Evolutionary conservation across 2,113 vertebrate genomes (phyloP).

Genomic region (Callorhinus ursinus): DNA sequence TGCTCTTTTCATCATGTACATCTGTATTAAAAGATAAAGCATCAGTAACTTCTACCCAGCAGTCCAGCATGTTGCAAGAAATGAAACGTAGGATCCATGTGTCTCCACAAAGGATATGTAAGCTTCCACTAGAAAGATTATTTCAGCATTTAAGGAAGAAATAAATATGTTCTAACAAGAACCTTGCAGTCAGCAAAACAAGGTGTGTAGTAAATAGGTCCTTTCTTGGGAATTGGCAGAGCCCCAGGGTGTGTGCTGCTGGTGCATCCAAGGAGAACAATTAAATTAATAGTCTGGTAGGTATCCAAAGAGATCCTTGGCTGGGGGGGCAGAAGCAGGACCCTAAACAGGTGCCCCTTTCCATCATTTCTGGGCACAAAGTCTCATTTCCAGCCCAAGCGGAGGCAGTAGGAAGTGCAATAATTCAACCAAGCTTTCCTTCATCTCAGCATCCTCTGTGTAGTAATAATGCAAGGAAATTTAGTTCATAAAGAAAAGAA

Average conservation of each 20-base stretch:
- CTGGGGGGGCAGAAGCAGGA: not conserved
- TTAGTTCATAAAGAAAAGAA: not conserved
- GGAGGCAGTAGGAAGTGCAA: not conserved
- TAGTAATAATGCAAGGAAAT: not conserved
- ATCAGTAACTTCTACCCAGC: not conserved
- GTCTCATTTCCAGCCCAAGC: conserved; percentile 40
- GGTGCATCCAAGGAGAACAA: not conserved
- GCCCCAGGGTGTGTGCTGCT: not conserved
- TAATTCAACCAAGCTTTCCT: not conserved
- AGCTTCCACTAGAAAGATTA: not conserved
- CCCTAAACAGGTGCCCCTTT: not conserved
- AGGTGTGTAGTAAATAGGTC: not conserved
- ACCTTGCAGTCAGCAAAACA: conserved; percentile 1
- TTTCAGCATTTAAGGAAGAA: not conserved
- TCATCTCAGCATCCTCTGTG: not conserved
- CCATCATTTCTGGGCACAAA: not conserved
- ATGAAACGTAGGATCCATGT: not conserved
- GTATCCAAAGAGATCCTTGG: not conserved
- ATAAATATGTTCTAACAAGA: not conserved
- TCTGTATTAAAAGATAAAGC: not conserved
- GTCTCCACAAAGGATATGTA: not conserved
- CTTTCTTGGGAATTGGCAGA: not conserved
- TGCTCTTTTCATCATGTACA: not conserved
- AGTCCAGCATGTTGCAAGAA: not conserved
- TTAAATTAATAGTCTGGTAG: conserved; percentile 22